These are phyloP conservation scores for Oreamnos americanus DNA, from an alignment of 2,113 vertebrate species.

Conservation along the genomic window DNA sequence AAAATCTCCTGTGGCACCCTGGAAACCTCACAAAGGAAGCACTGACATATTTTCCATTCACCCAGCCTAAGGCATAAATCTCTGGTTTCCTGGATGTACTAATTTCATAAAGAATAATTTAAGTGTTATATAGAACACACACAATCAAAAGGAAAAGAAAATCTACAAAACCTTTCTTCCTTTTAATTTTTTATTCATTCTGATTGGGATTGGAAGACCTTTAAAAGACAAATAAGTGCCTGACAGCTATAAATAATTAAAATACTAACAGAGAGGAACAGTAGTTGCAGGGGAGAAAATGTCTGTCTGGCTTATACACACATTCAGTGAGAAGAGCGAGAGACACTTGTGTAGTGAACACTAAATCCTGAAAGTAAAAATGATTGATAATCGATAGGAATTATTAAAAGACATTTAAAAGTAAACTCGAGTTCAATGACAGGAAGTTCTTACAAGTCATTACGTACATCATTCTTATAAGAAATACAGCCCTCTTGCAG, in stretches of 20 bases:
- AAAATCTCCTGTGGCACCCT: constrained; percentile 52
- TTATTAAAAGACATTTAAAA: background rate
- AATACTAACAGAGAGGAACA: constrained; percentile 60
- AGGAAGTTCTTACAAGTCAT: background rate
- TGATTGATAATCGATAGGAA: background rate
- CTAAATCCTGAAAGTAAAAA: constrained; percentile 29
- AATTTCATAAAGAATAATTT: constrained; percentile 72
- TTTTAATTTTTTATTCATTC: constrained; percentile 68
- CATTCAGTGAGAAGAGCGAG: constrained; percentile 54
- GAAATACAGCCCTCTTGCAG: background rate
- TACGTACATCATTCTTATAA: background rate
- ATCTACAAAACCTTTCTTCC: constrained; percentile 62
- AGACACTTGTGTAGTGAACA: constrained; percentile 51
- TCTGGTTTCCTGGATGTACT: constrained; percentile 67
- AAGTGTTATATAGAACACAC: constrained; percentile 64
- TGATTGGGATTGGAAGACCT: constrained; percentile 73
- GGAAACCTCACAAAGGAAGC: constrained; percentile 70
- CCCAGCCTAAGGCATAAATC: constrained; percentile 52
- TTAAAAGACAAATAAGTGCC: constrained; percentile 71
- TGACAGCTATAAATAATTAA: constrained; percentile 75
- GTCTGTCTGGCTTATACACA: constrained; percentile 67
- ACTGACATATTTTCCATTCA: constrained; percentile 55
- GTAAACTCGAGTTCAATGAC: background rate
- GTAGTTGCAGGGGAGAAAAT: constrained; percentile 70
- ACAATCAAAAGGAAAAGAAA: constrained; percentile 68